Base-by-base conservation (phyloP, 2,113 vertebrate species). In the Perognathus longimembris region DNA sequence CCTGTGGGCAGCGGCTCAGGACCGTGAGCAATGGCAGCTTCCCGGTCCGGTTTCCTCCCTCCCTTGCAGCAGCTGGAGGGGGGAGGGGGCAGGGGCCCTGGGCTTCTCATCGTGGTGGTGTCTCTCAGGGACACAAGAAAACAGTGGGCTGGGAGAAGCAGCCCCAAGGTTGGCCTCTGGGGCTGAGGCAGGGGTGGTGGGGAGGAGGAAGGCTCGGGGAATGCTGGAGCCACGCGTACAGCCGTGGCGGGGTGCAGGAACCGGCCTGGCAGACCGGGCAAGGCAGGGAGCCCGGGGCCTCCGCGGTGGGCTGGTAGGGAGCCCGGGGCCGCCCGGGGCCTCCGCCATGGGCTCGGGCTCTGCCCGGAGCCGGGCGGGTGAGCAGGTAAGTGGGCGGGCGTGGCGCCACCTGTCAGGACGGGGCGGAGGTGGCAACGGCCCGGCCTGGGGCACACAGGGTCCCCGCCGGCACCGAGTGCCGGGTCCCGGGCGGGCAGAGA, bases 11-110 rank as follows among this genome's bases (percentile, higher is more conserved):
- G 1, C 6, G 18, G 18, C 21, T 61, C 20, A 0, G 40, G 7
- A 7, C 4, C 5, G 0, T 2, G 14, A 1, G 14, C 0, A 0
- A 4, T 1, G 2, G 24, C 21, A 36, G 28, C 15, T 2, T 24
- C 38, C 1, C 0, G 7, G 20, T 22, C 45, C 63, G 5, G 4
- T n/a, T n/a, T 18, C 17, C 9, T 5, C 50, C 45, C 36, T 28
- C 7, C 1, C 30, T 9, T 24, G 32, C 24, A 8, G 40, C 5
- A 54, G 50, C 14, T 18, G 5, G 2, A 75, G 40, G 71, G 17
- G 38, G 42, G 30, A 45, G 15, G 50, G 50, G 12, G 45, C 14
- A 61, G 59, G 59, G 59, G 59, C 59, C 20, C 26, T 26, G 6
- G 18, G 42, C 42, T 21, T 12, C 74, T 36, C 57, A 3, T 7